A percentile compares a stretch with the other conserved stretches of the same genome.
Conservation (phyloP, 2,797 vertebrate species). For the Gymnoscopelus microlampas region DNA sequence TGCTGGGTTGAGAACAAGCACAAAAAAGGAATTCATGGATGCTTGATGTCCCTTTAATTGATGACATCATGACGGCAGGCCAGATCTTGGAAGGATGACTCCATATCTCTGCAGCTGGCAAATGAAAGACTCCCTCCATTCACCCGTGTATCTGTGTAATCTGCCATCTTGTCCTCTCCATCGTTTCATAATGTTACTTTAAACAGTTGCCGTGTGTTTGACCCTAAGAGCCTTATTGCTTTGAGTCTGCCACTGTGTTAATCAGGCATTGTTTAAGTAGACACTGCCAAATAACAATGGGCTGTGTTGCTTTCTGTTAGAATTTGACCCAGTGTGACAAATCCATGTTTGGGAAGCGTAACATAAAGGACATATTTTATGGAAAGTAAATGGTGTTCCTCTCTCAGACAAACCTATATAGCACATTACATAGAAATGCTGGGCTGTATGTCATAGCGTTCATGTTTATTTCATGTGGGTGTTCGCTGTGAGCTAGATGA, state of each 20-base stretch:
- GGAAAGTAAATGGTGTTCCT: neutral
- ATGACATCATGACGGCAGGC: constrained; percentile 71
- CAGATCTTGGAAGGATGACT: constrained; percentile 55
- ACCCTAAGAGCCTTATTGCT: neutral
- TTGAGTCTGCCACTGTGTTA: constrained; percentile 5
- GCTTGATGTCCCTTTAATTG: constrained; percentile 75
- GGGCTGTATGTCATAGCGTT: neutral
- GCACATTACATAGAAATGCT: neutral
- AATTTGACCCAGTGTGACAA: too few relatives aligned
- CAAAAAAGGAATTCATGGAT: constrained; percentile 44
- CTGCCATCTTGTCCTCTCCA: constrained; percentile 15
- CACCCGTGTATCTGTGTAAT: constrained; percentile 22
- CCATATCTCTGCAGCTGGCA: constrained; percentile 64
- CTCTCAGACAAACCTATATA: neutral
- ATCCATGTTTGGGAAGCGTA: too few relatives aligned
- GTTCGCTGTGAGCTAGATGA: neutral
- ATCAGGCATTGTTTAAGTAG: constrained; percentile 40
- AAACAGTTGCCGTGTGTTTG: too few relatives aligned
- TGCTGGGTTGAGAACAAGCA: constrained; percentile 30
- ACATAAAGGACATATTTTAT: neutral
- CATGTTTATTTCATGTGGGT: neutral
- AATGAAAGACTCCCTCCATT: constrained; percentile 21
- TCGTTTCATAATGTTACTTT: neutral
- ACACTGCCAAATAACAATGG: neutral
- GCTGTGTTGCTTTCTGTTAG: neutral